Evolutionary conservation across 2,797 vertebrate genomes (phyloP).

Genomic region (Cyclopterus lumpus): DNA sequence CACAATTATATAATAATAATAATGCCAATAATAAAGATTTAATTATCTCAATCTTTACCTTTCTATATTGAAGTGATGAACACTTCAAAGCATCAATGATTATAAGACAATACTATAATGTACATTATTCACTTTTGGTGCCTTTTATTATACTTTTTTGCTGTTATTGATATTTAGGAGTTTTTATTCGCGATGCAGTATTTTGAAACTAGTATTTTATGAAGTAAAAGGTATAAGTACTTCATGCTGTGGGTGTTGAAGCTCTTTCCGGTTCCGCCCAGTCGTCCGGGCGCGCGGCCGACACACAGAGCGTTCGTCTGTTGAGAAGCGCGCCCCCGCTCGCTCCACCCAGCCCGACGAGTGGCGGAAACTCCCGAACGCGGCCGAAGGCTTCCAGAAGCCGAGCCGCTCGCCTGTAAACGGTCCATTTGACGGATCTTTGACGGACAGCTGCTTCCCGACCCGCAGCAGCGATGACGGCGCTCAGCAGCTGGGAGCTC

Average conservation of each 20-base stretch:
- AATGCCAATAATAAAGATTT: background rate
- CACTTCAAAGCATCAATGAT: background rate
- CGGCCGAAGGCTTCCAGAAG: slow-evolving; percentile 13
- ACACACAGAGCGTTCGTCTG: slow-evolving; percentile 8
- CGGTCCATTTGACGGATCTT: background rate
- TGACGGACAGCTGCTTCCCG: background rate
- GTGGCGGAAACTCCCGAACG: slow-evolving; percentile 33
- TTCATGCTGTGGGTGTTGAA: slow-evolving; percentile 42
- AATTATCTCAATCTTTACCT: too few species aligned
- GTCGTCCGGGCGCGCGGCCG: background rate
- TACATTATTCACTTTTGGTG: background rate
- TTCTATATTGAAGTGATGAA: too few species aligned
- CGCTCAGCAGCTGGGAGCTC: slow-evolving; percentile 78
- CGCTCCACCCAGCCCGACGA: background rate
- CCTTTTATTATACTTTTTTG: background rate
- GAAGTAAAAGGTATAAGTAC: too few species aligned
- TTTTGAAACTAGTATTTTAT: too few species aligned
- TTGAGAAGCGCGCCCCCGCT: slow-evolving; percentile 1
- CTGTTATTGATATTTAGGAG: too few species aligned
- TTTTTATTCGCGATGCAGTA: background rate
- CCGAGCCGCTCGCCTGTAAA: background rate
- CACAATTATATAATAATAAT: background rate
- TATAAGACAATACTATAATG: too few species aligned
- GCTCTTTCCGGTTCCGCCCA: slow-evolving; percentile 15
- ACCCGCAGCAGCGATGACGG: slow-evolving; percentile 68